Conservation (phyloP, 2,113 vertebrate genomes). For the Siphamia tubifer region DNA sequence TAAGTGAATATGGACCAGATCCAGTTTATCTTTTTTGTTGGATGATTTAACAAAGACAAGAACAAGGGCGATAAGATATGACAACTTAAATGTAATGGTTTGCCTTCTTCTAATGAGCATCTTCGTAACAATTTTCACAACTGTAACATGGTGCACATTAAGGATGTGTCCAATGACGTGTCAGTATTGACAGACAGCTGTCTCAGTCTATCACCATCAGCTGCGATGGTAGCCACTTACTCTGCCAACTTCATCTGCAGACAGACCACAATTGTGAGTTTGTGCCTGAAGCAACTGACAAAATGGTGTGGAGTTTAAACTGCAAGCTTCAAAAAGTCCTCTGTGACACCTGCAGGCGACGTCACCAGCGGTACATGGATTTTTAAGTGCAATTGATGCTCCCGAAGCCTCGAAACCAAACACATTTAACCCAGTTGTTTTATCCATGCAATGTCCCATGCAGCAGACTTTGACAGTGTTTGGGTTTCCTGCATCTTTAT, state of each 20-base stretch:
- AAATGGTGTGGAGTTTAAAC: background rate
- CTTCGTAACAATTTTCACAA: background rate
- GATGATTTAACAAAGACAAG: background rate
- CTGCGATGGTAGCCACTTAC: background rate
- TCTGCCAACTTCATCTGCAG: background rate
- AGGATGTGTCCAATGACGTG: background rate
- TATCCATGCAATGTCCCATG: no score
- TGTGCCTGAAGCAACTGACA: background rate
- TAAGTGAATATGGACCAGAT: background rate
- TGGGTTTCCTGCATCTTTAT: background rate
- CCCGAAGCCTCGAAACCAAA: no score
- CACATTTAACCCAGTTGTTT: no score
- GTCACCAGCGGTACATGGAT: background rate
- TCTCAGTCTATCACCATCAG: background rate
- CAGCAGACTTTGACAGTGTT: background rate
- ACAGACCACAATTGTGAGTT: background rate
- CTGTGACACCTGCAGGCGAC: background rate
- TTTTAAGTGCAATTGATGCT: background rate
- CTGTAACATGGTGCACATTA: background rate
- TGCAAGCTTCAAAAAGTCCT: background rate
- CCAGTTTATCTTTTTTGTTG: background rate
- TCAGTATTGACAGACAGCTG: slow-evolving; percentile 1
- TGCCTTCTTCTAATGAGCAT: no score
- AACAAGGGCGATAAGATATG: no score
- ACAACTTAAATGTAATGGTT: no score